Conservation (phyloP, 2,888 invertebrate species). For the Apamea anceps region DNA sequence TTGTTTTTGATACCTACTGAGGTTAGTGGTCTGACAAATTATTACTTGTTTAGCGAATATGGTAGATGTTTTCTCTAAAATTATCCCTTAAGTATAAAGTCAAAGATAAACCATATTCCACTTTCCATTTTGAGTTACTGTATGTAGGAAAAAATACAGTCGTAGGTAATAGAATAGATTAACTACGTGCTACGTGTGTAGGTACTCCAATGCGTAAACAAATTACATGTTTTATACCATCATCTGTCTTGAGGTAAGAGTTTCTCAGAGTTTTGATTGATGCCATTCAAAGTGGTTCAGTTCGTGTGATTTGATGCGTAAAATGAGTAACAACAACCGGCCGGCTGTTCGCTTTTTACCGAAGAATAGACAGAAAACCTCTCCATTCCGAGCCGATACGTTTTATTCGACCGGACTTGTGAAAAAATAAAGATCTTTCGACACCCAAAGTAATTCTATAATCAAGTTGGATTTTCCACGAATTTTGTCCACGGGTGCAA, state of each 20-base stretch:
- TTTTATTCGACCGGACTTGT: slow-evolving; percentile 57
- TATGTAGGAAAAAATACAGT: background rate
- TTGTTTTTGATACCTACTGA: slow-evolving; percentile 11
- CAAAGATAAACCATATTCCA: background rate
- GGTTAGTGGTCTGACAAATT: background rate
- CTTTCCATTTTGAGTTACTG: background rate
- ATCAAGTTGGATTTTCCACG: slow-evolving; percentile 83
- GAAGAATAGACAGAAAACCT: slow-evolving; percentile 56
- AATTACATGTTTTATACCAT: slow-evolving; percentile 55
- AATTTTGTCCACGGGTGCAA: slow-evolving; percentile 79
- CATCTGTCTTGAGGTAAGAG: slow-evolving; percentile 55
- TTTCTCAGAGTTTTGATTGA: slow-evolving; percentile 64
- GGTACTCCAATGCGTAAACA: slow-evolving; percentile 52
- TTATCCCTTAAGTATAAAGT: background rate
- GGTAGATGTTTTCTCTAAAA: background rate
- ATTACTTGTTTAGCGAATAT: background rate
- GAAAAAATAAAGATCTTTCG: slow-evolving; percentile 75
- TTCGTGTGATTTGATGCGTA: slow-evolving; percentile 77
- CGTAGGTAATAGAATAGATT: slow-evolving; percentile 12
- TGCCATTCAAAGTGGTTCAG: slow-evolving; percentile 68
- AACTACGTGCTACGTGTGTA: slow-evolving; percentile 47
- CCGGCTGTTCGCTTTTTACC: slow-evolving; percentile 63
- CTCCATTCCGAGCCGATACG: slow-evolving; percentile 56
- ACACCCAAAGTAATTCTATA: slow-evolving; percentile 82
- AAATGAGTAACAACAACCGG: slow-evolving; percentile 76